A percentile compares a stretch with the other conserved stretches of the same genome.
Conservation (phyloP, 2,113 vertebrate species). For the Poeciliopsis occidentalis region DNA sequence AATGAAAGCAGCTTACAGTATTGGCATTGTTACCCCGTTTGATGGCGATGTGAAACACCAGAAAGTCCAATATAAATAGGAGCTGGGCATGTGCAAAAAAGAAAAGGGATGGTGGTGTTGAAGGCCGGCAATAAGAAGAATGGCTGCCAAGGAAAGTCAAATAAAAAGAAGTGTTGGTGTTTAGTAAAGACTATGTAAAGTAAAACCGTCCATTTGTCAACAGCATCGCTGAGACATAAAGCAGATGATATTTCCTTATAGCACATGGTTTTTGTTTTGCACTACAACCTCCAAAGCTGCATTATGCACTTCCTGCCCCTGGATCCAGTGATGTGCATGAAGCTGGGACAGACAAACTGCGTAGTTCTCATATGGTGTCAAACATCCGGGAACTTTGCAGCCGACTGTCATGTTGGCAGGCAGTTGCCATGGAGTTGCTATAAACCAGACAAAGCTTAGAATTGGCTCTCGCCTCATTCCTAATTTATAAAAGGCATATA, state of each 20-base stretch:
- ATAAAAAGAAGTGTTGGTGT: conserved; percentile 50
- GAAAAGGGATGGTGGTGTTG: conserved; percentile 29
- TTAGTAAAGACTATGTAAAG: conserved; percentile 25
- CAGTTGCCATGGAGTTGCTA: no score
- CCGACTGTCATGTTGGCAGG: no score
- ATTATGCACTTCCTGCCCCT: not conserved
- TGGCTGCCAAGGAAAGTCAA: conserved; percentile 39
- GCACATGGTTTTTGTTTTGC: not conserved
- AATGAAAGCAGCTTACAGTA: conserved; percentile 66
- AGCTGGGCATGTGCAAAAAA: conserved; percentile 32
- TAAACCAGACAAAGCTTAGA: no score
- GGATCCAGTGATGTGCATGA: not conserved
- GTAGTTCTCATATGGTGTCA: no score
- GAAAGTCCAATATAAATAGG: conserved; percentile 54
- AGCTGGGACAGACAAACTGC: no score
- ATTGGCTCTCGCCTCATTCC: no score
- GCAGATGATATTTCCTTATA: no score
- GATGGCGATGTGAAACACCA: conserved; percentile 60
- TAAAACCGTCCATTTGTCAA: conserved; percentile 27
- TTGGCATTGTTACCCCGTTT: conserved; percentile 61
- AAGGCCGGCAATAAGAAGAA: conserved; percentile 30
- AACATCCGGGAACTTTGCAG: no score
- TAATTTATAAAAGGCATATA: no score
- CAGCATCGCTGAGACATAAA: not conserved
- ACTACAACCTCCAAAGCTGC: not conserved